phyloP scores from a whole-genome alignment of 2,113 vertebrate genomes.

The Condylura cristata region DNA sequence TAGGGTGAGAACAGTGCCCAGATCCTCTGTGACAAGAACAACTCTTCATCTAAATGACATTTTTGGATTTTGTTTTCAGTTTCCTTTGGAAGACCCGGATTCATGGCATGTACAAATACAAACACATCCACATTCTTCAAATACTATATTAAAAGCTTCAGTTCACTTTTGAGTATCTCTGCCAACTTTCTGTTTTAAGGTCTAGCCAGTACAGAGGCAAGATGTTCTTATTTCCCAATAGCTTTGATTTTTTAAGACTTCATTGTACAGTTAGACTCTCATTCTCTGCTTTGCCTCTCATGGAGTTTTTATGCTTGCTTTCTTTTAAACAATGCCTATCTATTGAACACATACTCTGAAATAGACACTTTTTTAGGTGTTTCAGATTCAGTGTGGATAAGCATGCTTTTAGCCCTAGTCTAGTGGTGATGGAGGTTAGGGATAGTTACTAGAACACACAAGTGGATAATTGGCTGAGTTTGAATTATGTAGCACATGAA shows the following conservation, averaged over 20 bases:
- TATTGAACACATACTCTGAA: neutral
- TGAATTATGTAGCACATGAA: neutral
- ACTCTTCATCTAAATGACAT: neutral
- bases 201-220: neutral
- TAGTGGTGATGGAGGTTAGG: too few species aligned
- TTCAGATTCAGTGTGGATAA: neutral
- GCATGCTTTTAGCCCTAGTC: neutral
- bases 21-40: neutral
- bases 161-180: neutral
- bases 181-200: neutral
- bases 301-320: neutral
- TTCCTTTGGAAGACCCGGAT: neutral
- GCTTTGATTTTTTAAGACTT: conserved; percentile 7
- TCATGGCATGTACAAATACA: neutral
- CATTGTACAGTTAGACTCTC: neutral
- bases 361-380: neutral
- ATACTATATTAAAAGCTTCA: neutral
- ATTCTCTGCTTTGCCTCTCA: neutral
- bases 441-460: neutral
- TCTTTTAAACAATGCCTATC: neutral
- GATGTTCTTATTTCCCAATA: neutral
- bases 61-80: neutral
- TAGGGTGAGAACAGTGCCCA: fast-evolving
- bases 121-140: neutral
- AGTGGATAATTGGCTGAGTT: neutral